A percentile compares a stretch with the other conserved stretches of the same genome.
Evolutionary conservation across 2,888 invertebrate genomes (phyloP).

Genomic region (Oxystoma pomonae): DNA sequence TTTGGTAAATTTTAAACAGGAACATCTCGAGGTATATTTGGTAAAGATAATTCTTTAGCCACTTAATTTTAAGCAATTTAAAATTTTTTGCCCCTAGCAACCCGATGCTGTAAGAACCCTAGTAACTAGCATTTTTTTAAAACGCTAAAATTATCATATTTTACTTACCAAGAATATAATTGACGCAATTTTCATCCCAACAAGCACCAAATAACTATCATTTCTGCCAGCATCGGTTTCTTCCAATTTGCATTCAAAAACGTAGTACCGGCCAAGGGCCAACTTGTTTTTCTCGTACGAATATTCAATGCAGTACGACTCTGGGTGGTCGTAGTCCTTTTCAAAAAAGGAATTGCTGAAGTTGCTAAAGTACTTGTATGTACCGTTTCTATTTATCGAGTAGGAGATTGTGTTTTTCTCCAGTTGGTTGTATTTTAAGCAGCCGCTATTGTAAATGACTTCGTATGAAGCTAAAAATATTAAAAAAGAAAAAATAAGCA

Average conservation of each 20-base stretch:
- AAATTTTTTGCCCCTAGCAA: too few species aligned
- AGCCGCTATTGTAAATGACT: slow-evolving; percentile 7
- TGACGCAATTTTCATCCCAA: slow-evolving; percentile 30
- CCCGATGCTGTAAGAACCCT: too few species aligned
- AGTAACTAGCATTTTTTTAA: too few species aligned
- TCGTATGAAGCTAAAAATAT: background rate
- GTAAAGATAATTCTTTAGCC: too few species aligned
- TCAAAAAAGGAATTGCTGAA: slow-evolving; percentile 13
- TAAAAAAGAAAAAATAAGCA: too few species aligned
- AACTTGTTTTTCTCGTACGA: slow-evolving; percentile 1
- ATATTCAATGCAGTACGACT: slow-evolving; percentile 32
- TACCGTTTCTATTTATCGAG: slow-evolving; percentile 23
- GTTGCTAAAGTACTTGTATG: slow-evolving; percentile 21
- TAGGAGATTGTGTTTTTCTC: slow-evolving; percentile 21
- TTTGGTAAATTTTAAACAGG: too few species aligned
- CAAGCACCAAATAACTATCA: background rate
- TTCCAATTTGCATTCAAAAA: slow-evolving; percentile 24
- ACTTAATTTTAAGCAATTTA: too few species aligned
- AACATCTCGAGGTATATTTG: too few species aligned
- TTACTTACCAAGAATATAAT: slow-evolving; percentile 28
- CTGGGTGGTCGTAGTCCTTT: slow-evolving; percentile 14
- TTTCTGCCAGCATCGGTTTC: background rate
- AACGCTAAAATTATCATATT: too few species aligned
- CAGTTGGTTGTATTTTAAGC: slow-evolving; percentile 20
- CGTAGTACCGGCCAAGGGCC: slow-evolving; percentile 16